These are phyloP conservation scores for Heloderma charlesbogerti DNA, from an alignment of 2,113 vertebrate genomes.

Conservation along the genomic window DNA sequence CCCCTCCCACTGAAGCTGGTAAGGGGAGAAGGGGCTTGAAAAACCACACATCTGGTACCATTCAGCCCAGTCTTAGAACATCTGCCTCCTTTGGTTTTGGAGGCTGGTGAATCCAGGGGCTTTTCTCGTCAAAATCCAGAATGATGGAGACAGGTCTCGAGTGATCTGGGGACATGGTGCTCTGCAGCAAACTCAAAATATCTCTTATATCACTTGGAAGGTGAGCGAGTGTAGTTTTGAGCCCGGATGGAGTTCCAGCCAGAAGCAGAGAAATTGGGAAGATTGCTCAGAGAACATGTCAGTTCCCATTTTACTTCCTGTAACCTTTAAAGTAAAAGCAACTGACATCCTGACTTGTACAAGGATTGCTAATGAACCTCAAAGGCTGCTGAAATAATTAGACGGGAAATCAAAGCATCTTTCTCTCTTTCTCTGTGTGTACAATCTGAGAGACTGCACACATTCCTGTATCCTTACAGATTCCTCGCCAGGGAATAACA, in stretches of 20 bases:
- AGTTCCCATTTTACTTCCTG: conserved; percentile 52
- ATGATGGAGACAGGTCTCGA: neutral
- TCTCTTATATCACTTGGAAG: neutral
- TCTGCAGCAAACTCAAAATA: neutral
- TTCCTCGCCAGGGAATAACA: neutral
- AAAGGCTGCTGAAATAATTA: conserved; percentile 57
- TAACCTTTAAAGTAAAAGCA: conserved; percentile 57
- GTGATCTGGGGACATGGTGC: neutral
- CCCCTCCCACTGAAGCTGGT: neutral
- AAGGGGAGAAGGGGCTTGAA: neutral
- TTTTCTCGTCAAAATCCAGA: conserved; percentile 6
- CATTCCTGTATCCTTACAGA: conserved; percentile 15
- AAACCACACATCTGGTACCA: too few species aligned
- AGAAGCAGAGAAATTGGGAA: conserved; percentile 27
- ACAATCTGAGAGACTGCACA: neutral
- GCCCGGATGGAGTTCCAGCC: neutral
- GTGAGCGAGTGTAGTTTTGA: neutral
- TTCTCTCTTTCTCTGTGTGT: fast-evolving
- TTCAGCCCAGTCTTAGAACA: neutral
- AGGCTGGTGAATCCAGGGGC: neutral
- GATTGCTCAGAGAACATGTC: conserved; percentile 37
- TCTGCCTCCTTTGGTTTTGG: neutral
- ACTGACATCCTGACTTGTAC: conserved; percentile 48
- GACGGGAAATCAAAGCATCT: conserved; percentile 41
- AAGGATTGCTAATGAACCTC: conserved; percentile 58